Evolutionary conservation across 2,113 vertebrate genomes (phyloP).

Genomic region (Motacilla alba): DNA sequence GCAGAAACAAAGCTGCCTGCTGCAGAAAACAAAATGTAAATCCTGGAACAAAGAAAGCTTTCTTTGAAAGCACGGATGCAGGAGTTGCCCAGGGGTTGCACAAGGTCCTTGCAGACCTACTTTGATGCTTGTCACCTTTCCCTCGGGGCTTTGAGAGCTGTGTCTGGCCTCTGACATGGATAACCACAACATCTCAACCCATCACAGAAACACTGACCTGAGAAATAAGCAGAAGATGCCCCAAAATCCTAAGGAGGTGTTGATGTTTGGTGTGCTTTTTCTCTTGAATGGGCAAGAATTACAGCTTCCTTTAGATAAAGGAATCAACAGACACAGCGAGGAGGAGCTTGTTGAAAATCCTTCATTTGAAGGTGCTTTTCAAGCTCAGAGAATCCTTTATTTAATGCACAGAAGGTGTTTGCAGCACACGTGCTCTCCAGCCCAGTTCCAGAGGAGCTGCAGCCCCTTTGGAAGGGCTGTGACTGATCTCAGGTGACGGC

Average conservation of each 20-base stretch:
- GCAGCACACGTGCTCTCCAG: neutral
- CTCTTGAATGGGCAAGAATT: neutral
- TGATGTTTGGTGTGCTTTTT: neutral
- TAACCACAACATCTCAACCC: neutral
- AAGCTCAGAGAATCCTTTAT: neutral
- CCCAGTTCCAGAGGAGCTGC: rapidly evolving
- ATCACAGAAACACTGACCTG: neutral
- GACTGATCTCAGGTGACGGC: neutral
- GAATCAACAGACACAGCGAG: neutral
- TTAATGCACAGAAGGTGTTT: neutral
- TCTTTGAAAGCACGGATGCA: conserved; percentile 38
- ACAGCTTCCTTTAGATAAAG: neutral
- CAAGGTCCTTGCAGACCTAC: neutral
- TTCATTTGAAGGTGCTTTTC: neutral
- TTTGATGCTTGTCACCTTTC: neutral
- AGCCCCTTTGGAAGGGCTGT: neutral
- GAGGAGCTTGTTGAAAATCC: neutral
- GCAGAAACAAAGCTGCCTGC: conserved; percentile 35
- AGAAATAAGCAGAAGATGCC: neutral
- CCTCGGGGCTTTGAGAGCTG: neutral
- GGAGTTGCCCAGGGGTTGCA: conserved; percentile 31
- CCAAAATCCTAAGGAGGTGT: neutral
- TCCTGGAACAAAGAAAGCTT: conserved; percentile 20
- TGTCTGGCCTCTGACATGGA: neutral
- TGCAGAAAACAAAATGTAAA: conserved; percentile 47